Conservation (phyloP, 1,140 invertebrate genomes). For the Condylostylus longicornis region DNA sequence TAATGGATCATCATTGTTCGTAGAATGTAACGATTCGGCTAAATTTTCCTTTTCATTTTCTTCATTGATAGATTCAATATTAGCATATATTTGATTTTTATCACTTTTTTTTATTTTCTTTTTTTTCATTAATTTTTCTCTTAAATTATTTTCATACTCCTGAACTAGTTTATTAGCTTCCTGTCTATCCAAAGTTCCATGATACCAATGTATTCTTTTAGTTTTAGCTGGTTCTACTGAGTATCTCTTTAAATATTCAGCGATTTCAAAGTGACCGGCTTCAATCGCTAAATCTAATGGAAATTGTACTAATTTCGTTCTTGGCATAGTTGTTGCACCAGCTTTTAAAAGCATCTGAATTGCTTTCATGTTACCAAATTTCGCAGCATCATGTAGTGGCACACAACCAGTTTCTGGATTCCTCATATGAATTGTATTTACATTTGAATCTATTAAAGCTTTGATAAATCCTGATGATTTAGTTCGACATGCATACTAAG, state of each 20-base stretch:
- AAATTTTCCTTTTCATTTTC: slow-evolving; percentile 55
- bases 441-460: slow-evolving; percentile 54
- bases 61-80: slow-evolving; percentile 58
- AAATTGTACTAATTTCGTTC: slow-evolving; percentile 56
- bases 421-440: slow-evolving; percentile 67
- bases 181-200: slow-evolving; percentile 59
- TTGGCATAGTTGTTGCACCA: slow-evolving; percentile 62
- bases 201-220: slow-evolving; percentile 60
- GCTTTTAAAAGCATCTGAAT: slow-evolving; percentile 55
- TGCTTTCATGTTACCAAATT: slow-evolving; percentile 57
- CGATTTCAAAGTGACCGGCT: slow-evolving; percentile 53
- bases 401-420: slow-evolving; percentile 71
- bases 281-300: slow-evolving; percentile 64
- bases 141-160: slow-evolving; percentile 33
- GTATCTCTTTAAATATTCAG: slow-evolving; percentile 52
- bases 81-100: slow-evolving; percentile 37
- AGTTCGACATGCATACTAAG: slow-evolving; percentile 71
- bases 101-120: slow-evolving; percentile 8
- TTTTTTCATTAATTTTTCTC: neutral
- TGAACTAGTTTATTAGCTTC: slow-evolving; percentile 51
- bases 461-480: slow-evolving; percentile 59
- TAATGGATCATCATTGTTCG: too few species aligned
- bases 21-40: too few species aligned
- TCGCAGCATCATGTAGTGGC: slow-evolving; percentile 77
- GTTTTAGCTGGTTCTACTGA: slow-evolving; percentile 46